Evolutionary conservation across 2,797 vertebrate genomes (phyloP).

Genomic region (Artibeus jamaicensis): DNA sequence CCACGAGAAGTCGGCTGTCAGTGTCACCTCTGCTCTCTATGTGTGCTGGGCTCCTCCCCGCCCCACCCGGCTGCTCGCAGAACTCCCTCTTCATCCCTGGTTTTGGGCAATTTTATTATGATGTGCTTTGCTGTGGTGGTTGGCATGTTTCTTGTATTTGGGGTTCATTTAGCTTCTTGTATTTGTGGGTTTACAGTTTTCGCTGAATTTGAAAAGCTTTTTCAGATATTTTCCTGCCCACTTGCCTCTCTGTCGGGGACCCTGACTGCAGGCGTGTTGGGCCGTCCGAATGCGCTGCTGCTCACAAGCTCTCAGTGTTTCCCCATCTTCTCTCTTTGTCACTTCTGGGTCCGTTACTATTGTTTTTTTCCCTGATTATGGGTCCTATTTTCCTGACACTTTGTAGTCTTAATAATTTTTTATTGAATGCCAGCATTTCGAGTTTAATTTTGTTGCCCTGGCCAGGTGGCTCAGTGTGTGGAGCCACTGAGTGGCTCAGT

Average conservation of each 20-base stretch:
- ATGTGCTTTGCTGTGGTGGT: too few species aligned
- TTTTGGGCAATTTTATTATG: neutral
- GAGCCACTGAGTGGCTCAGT: neutral
- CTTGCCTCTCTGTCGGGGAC: neutral
- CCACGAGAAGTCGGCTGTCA: neutral
- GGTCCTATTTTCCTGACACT: neutral
- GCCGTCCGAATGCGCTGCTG: neutral
- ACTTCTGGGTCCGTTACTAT: neutral
- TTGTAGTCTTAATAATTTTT: neutral
- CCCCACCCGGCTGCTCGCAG: neutral
- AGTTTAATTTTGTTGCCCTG: neutral
- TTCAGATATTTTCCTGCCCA: neutral
- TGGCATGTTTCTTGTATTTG: neutral
- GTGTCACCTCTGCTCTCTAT: neutral
- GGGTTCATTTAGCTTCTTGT: neutral
- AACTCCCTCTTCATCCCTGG: neutral
- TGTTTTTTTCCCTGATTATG: neutral
- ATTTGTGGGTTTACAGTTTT: neutral
- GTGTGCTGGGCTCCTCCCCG: neutral
- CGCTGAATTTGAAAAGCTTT: neutral
- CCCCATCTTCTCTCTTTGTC: neutral
- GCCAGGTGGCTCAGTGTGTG: neutral
- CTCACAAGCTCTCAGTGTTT: neutral
- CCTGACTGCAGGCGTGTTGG: fast-evolving
- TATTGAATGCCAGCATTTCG: neutral